Percentiles rank a stretch among this genome's conserved stretches.
These are phyloP conservation scores for Todiramphus chloris DNA, from an alignment of 2,113 vertebrate species.

Conservation along the genomic window DNA sequence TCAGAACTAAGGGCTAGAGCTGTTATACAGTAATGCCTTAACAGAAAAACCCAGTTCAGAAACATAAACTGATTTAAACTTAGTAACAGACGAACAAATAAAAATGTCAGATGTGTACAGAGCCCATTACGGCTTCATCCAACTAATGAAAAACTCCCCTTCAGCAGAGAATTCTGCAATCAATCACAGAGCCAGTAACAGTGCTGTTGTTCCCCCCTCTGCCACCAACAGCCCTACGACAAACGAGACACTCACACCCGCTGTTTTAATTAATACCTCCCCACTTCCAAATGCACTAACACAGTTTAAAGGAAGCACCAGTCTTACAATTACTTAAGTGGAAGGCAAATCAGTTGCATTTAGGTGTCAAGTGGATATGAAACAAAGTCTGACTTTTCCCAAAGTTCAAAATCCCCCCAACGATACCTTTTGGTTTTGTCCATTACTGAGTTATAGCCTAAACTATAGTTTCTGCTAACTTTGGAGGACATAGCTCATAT, in stretches of 20 bases:
- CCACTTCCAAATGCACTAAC: background rate
- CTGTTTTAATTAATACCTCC: background rate
- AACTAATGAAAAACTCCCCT: background rate
- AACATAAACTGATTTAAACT: conserved; percentile 16
- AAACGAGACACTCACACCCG: background rate
- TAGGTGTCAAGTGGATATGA: background rate
- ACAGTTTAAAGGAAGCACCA: background rate
- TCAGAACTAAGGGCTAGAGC: background rate
- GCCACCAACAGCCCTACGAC: background rate
- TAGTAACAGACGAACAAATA: conserved; percentile 14
- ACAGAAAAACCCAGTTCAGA: background rate
- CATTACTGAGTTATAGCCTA: background rate
- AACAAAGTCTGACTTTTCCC: background rate
- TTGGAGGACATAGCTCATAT: background rate
- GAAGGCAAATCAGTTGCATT: background rate
- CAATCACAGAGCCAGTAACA: background rate
- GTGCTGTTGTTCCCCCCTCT: background rate
- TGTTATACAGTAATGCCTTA: background rate
- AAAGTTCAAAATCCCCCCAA: background rate
- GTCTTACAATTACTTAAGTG: background rate
- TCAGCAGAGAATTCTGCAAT: background rate
- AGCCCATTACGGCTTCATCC: background rate
- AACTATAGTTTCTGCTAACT: background rate
- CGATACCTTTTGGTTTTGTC: background rate
- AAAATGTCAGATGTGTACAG: background rate